A percentile compares a stretch with the other conserved stretches of the same genome.
Conservation (phyloP, 2,113 vertebrate species). For the Uria lomvia region DNA sequence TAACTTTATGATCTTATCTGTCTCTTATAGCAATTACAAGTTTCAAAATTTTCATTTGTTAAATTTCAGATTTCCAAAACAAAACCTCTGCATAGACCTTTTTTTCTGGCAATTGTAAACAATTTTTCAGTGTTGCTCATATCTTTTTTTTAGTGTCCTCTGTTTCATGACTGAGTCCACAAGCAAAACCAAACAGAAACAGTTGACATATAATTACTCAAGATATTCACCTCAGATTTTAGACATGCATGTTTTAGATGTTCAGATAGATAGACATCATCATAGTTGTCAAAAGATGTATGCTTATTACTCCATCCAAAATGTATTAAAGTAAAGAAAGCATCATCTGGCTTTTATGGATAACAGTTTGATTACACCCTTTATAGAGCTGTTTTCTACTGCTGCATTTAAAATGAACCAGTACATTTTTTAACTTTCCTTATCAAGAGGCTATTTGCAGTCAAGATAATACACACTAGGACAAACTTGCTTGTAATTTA, state of each 20-base stretch:
- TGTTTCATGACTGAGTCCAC: not conserved
- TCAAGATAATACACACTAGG: not conserved
- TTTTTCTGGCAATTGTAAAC: not conserved
- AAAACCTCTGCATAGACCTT: not conserved
- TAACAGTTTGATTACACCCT: not conserved
- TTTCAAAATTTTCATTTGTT: not conserved
- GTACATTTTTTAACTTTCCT: not conserved
- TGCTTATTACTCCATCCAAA: not conserved
- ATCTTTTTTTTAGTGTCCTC: not conserved
- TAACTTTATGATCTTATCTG: not conserved
- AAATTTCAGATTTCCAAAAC: not conserved
- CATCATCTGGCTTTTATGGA: not conserved
- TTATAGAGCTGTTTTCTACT: not conserved
- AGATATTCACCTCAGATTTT: not conserved
- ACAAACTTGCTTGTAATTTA: not conserved
- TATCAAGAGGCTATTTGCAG: not conserved
- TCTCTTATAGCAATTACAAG: not conserved
- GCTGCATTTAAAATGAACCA: not conserved
- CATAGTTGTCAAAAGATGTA: not conserved
- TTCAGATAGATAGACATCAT: not conserved
- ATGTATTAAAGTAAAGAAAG: not conserved
- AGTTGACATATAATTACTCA: not conserved
- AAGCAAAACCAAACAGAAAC: not conserved
- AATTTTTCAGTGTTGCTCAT: not conserved
- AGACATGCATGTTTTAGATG: not conserved